Evolutionary conservation across 2,797 vertebrate genomes (phyloP), one percentile per base, ranked within the genome.

Genomic region (Crypturellus tataupa): DNA sequence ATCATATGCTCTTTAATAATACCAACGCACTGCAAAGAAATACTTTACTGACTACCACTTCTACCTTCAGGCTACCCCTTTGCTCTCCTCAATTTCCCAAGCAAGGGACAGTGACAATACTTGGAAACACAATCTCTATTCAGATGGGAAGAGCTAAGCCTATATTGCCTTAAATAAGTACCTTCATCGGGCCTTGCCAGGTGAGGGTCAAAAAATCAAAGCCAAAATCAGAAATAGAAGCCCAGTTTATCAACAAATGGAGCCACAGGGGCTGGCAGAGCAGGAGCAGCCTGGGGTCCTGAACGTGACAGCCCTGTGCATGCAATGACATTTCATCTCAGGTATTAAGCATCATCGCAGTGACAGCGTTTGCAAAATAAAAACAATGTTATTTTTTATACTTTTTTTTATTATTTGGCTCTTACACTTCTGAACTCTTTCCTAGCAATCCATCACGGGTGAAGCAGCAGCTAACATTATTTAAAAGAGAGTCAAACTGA

Each of bases 231-330:
- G 29, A 56, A 56, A 56, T 56, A 56, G n/a, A 71, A 35, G 9
- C 12, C 6, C 37, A 2, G 62, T 70, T 35, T 82, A n/a, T 24
- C 29, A 40, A 64, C 7, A 42, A 42, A 49, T 25, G 35, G 31
- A 67, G 10, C 31, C 51, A 58, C 12, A 70, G 55, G 79, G 29
- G 40, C 65, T 7, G 53, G 75, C 29, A 24, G 3, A 56, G 44
- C 42, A 79, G 47, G 27, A 37, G 58, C 12, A 25, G 17, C 2
- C 8, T 0, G 0, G n/a, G 13, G n/a, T 85, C 18, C 35, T 64
- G 39, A n/a, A 18, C 42, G 35, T 29, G 24, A 79, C 27, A 90
- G 19, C 16, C 17, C 53, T 53, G 24, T 33, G 64, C 4, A 1
- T 27, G 31, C 31, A 73, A 19, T 29, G 80, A 24, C 25, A 58